Base-by-base conservation (phyloP, 2,797 vertebrate genomes). In the Onychomys arenicola region DNA sequence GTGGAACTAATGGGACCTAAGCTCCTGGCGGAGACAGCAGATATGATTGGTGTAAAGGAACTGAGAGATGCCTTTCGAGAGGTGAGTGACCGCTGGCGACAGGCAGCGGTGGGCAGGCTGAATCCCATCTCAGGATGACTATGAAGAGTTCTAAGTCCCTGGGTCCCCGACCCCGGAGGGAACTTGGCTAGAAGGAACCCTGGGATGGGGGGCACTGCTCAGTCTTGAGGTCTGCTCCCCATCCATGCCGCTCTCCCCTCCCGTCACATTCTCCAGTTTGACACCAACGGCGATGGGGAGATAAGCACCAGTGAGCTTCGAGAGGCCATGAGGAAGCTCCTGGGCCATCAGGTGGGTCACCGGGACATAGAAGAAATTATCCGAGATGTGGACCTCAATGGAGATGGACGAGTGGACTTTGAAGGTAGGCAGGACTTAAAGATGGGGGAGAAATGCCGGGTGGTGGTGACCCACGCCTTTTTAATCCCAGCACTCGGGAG, bases 1-100 rank as follows among this genome's bases (percentile, higher is more conserved):
- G 99, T 99, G 96, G 99, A 99, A 97, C 98, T 99, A 97, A 99
- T 99, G 99, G 99, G 99, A 86, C 99, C 99, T 91, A 99, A 99
- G 98, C 99, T 99, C 97, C 98, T 99, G 98, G 99, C 99, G 7
- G 99, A 99, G 98, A 99, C 99, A 0, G 99, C 99, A 34, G 99
- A 99, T 98, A 99, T 99, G 99, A 99, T 99, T 16, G 99, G 99
- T 59, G 99, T 99, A 65, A 99, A 99, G 97, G 99, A 99, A 96
- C 98, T 99, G 96, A 99, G 99, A 27, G 99, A 99, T 73, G 99
- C 99, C 34, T 99, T 99, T 98, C 99, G 99, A 98, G 99, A 99
- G 99, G 99, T 99, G 96, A 99, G 98, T 97, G 87, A 59, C 29
- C 78, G 84, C 67, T 87, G 14, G 4, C 10, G 69, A 34, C 5